A percentile compares a stretch with the other conserved stretches of the same genome.
Evolutionary conservation across 2,797 vertebrate species (phyloP).

Genomic region (Danio kyathit): DNA sequence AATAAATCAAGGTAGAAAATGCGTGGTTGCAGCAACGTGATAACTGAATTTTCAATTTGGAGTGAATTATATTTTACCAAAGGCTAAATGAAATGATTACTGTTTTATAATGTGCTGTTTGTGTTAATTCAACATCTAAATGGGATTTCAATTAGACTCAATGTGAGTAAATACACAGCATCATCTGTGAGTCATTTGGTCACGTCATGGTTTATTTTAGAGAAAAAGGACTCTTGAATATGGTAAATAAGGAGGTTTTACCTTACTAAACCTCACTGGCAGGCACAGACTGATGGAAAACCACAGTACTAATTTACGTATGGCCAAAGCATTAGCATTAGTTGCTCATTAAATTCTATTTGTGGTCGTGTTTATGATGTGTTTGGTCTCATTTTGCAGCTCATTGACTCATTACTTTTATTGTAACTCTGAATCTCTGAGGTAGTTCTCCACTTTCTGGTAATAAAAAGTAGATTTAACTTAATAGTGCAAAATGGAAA

Average conservation of each 20-base stretch:
- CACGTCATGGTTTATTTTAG: background rate
- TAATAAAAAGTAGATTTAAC: background rate
- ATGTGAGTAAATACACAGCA: background rate
- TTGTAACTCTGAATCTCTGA: background rate
- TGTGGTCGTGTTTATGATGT: background rate
- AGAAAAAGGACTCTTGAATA: background rate
- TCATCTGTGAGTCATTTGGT: background rate
- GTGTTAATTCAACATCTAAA: background rate
- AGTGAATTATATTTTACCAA: background rate
- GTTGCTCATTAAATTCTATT: background rate
- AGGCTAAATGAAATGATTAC: constrained; percentile 4
- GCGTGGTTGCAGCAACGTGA: background rate
- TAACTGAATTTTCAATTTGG: background rate
- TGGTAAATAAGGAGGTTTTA: background rate
- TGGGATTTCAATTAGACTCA: background rate
- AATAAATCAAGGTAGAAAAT: background rate
- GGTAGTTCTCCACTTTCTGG: background rate
- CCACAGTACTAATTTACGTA: background rate
- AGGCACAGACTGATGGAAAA: background rate
- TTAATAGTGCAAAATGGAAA: background rate
- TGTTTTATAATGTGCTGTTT: background rate
- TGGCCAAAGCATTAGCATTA: background rate
- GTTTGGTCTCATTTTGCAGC: constrained; percentile 14
- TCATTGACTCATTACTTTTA: constrained; percentile 6
- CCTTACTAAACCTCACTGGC: too few relatives aligned